These are phyloP conservation scores for Agrilus mali DNA, from an alignment of 2,888 invertebrate species.

Conservation along the genomic window DNA sequence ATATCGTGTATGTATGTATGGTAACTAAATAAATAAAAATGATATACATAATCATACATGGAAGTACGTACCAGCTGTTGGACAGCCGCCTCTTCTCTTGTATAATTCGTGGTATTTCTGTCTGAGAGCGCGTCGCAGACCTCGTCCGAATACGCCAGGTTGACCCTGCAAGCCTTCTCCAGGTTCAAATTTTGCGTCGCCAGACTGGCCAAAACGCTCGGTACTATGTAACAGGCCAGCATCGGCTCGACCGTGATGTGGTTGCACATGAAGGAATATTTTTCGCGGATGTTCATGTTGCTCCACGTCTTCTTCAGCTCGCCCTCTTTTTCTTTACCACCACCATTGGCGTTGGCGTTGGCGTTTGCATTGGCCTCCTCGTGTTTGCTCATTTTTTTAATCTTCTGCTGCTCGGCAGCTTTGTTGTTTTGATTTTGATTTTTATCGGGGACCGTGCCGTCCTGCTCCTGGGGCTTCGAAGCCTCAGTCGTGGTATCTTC, in stretches of 20 bases:
- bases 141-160: conserved; percentile 56
- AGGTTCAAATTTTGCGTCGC: conserved; percentile 77
- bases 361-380: too few relatives aligned
- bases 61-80: conserved; percentile 6
- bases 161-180: conserved; percentile 78
- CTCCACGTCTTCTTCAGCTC: conserved; percentile 9
- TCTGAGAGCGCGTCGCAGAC: conserved; percentile 66
- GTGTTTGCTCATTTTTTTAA: neutral
- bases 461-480: too few relatives aligned
- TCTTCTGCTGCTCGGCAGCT: neutral
- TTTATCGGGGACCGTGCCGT: too few relatives aligned
- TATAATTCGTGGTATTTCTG: conserved; percentile 55
- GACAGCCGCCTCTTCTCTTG: conserved; percentile 46
- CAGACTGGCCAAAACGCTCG: conserved; percentile 50
- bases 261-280: conserved; percentile 42
- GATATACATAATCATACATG: too few relatives aligned
- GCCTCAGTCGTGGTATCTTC: too few relatives aligned
- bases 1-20: too few relatives aligned
- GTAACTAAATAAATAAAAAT: too few relatives aligned
- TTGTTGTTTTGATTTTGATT: neutral
- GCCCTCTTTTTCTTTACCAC: conserved; percentile 3
- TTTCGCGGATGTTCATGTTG: conserved; percentile 41
- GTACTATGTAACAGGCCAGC: conserved; percentile 58
- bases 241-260: conserved; percentile 67
- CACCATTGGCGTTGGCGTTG: conserved; percentile 2